Evolutionary conservation across 2,888 invertebrate genomes (phyloP).

Genomic region (Melanotus villosus): DNA sequence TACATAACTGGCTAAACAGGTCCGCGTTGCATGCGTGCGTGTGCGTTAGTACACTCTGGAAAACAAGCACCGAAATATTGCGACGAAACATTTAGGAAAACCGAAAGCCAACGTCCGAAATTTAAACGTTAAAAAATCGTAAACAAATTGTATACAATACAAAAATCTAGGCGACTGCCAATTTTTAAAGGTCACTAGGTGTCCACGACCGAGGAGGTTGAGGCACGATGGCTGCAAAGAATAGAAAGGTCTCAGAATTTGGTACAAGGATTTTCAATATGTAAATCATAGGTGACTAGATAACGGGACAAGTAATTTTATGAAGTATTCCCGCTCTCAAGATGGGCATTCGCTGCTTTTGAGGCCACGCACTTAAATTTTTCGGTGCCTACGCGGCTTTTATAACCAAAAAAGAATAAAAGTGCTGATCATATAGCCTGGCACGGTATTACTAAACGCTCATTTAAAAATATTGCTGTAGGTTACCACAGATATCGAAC

Average conservation of each 20-base stretch:
- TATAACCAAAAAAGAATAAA: slow-evolving; percentile 18
- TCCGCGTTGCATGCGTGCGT: slow-evolving; percentile 33
- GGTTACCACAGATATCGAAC: not conserved
- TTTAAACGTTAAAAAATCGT: not conserved
- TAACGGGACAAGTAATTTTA: slow-evolving; percentile 54
- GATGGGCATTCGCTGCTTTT: slow-evolving; percentile 35
- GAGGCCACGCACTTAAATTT: slow-evolving; percentile 28
- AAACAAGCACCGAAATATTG: slow-evolving; percentile 6
- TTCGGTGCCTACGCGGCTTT: slow-evolving; percentile 29
- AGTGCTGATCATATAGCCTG: slow-evolving; percentile 3
- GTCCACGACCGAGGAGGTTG: slow-evolving; percentile 7
- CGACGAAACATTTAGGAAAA: no score
- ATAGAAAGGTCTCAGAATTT: slow-evolving; percentile 37
- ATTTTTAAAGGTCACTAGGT: slow-evolving; percentile 20
- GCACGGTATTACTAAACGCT: no score
- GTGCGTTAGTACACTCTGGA: slow-evolving; percentile 26
- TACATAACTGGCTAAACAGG: slow-evolving; percentile 45
- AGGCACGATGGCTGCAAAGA: slow-evolving; percentile 12
- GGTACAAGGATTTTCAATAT: slow-evolving; percentile 50
- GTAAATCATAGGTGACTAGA: slow-evolving; percentile 51
- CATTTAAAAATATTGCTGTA: slow-evolving; percentile 3
- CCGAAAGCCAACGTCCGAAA: no score
- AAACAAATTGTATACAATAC: not conserved
- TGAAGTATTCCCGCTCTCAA: slow-evolving; percentile 45
- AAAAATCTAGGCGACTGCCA: not conserved